Evolutionary conservation across 2,888 invertebrate species (phyloP), one percentile per base, ranked within the genome.

Genomic region (Cheilosia vernalis): DNA sequence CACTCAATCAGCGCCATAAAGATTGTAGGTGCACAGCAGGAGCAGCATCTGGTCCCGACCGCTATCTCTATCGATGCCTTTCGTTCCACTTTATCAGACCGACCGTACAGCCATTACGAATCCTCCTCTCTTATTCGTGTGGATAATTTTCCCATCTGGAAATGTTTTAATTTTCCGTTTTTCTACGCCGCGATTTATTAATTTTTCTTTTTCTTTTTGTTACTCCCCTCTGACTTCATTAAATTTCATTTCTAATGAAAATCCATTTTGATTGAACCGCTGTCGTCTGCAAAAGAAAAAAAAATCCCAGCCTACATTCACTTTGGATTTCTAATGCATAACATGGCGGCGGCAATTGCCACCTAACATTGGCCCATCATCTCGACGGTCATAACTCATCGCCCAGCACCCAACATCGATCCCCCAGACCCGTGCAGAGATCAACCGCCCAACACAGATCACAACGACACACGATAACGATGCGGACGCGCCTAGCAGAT

Each of bases 341-440:
- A 76, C 55, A 84, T 80, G 69, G 80, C 49, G 61, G 76, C 76
- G 42, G 81, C 81, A 81, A 85, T 85, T 80, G 76, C 85, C 85
- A 85, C 85, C 81, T 85, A 85, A 81, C 81, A 77, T 81, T 85
- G 85, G 81, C 81, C 85, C 81, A 85, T 85, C 85, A 72, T 67
- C 70, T 47, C 21, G 81, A 70, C 51, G 70, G 67, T 49, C 81
- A 85, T 85, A 85, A 85, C 63, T 85, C 81, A 85, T 85, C 85
- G 66, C 80, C 80, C 80, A 83, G 74, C 83, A 85, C 84, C 74
- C 53, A 78, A 60, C 63, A 33, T 3, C 19, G 60, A 72, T 78
- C 63, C 56, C 55, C 56, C 55, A 40, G 42, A 24, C 49, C 49
- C 30, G 30, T 30, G 70, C 47, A 64, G 61, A 76, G 74, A 80